These are phyloP conservation scores for Gymnoscopelus microlampas DNA, from an alignment of 2,797 vertebrate species.

Conservation along the genomic window DNA sequence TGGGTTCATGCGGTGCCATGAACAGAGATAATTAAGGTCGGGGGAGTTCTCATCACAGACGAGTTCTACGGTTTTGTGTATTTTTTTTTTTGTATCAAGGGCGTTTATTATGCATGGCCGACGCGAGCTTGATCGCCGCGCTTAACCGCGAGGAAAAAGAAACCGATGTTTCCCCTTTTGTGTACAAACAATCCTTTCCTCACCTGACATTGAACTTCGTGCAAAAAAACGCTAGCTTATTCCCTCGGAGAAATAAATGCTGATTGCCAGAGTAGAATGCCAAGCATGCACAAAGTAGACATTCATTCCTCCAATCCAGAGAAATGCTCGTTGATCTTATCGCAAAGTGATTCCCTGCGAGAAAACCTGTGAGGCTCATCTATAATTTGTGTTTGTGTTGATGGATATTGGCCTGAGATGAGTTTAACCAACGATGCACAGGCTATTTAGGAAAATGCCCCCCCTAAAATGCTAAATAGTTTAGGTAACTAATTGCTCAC, in stretches of 20 bases:
- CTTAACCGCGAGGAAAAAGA: conserved; percentile 40
- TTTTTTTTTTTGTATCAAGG: conserved; percentile 49
- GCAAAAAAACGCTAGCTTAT: no score
- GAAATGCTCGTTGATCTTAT: no score
- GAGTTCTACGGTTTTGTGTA: conserved; percentile 50
- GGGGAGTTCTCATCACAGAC: conserved; percentile 70
- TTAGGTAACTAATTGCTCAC: conserved; percentile 62
- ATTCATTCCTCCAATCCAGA: no score
- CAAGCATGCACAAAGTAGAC: no score
- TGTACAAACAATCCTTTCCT: conserved; percentile 38
- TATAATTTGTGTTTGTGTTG: conserved; percentile 36
- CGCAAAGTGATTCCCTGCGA: background rate
- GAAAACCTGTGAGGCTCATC: conserved; percentile 48
- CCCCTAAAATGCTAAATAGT: conserved; percentile 55
- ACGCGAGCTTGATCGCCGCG: conserved; percentile 43
- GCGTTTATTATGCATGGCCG: conserved; percentile 63
- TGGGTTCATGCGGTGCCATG: conserved; percentile 77
- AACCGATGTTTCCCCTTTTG: conserved; percentile 37
- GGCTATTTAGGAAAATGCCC: conserved; percentile 60
- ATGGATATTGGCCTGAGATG: conserved; percentile 50
- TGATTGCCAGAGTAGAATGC: no score
- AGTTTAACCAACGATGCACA: conserved; percentile 62
- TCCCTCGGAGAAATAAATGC: no score
- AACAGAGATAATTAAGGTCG: conserved; percentile 81
- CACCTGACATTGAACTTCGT: no score